Percentiles rank a stretch among this genome's conserved stretches.
phyloP scores from a whole-genome alignment of 2,888 invertebrate species.

The Lochmaea crataegi region DNA sequence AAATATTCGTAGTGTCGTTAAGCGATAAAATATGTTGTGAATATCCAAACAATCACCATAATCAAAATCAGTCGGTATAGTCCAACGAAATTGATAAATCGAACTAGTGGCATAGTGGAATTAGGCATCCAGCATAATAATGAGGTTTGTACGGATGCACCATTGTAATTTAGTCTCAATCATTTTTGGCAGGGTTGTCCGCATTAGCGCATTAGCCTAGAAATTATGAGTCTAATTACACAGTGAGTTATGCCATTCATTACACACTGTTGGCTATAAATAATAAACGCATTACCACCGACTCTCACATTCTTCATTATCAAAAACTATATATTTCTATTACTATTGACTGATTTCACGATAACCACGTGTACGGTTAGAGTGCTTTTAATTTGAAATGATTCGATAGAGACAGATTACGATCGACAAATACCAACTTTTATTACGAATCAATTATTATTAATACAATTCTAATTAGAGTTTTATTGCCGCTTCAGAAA shows the following conservation, averaged over 20 bases:
- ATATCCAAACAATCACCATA: conserved; percentile 29
- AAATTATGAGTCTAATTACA: conserved; percentile 66
- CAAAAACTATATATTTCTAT: conserved; percentile 65
- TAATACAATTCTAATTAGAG: not conserved
- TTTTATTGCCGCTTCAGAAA: not conserved
- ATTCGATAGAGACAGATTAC: conserved; percentile 45
- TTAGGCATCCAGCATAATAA: conserved; percentile 42
- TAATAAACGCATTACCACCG: conserved; percentile 64
- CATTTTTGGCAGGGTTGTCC: conserved; percentile 62
- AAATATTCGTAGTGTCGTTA: conserved; percentile 5
- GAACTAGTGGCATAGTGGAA: conserved; percentile 18
- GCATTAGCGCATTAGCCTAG: conserved; percentile 64
- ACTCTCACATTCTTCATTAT: conserved; percentile 62
- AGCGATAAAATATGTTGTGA: conserved; percentile 2
- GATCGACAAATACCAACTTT: conserved; percentile 27
- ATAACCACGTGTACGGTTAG: conserved; percentile 44
- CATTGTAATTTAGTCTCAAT: conserved; percentile 56
- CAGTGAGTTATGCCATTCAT: conserved; percentile 66
- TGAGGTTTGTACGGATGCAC: conserved; percentile 45
- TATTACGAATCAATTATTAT: too few species aligned
- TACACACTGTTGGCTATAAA: conserved; percentile 61
- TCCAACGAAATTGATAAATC: conserved; percentile 27
- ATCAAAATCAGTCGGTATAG: conserved; percentile 21
- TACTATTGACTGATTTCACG: conserved; percentile 58
- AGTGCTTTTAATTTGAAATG: conserved; percentile 55